phyloP scores from a whole-genome alignment of 1,140 invertebrate genomes.

The Papilio polyxenes region DNA sequence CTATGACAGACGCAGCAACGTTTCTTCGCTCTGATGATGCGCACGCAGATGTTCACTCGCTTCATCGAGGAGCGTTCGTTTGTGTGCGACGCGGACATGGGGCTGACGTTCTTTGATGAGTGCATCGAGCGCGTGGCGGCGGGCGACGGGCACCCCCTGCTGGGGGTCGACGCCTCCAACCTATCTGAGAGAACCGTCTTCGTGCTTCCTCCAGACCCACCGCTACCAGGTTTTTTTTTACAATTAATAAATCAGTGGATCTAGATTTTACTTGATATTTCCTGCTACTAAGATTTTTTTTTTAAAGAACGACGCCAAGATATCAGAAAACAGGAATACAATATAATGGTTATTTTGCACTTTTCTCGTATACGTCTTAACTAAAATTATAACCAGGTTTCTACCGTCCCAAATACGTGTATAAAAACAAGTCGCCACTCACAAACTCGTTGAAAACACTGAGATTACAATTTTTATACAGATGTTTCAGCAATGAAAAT shows the following conservation, averaged over 20 bases:
- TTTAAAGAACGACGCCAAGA: no score
- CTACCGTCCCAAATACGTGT: no score
- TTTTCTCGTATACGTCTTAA: no score
- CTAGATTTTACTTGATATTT: no score
- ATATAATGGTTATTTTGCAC: no score
- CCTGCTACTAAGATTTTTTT: no score
- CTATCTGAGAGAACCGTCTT: conserved; percentile 93
- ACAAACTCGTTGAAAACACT: no score
- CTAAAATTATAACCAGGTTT: no score
- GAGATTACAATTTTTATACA: no score
- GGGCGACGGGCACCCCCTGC: conserved; percentile 83
- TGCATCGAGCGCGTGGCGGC: conserved; percentile 92
- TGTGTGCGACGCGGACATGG: conserved; percentile 95
- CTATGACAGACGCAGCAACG: conserved; percentile 92
- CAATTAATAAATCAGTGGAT: not conserved
- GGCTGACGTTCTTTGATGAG: conserved; percentile 98
- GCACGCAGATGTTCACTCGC: conserved; percentile 98
- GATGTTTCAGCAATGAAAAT: no score
- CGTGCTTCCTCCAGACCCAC: conserved; percentile 95
- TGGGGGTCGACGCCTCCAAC: conserved; percentile 86
- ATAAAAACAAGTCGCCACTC: no score
- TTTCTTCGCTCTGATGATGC: conserved; percentile 94
- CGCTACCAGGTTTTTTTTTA: conserved; percentile 60
- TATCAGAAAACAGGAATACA: no score
- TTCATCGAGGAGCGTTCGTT: conserved; percentile 99